phyloP scores from a whole-genome alignment of 23 tunicate genomes.

The Ascidia mentula region DNA sequence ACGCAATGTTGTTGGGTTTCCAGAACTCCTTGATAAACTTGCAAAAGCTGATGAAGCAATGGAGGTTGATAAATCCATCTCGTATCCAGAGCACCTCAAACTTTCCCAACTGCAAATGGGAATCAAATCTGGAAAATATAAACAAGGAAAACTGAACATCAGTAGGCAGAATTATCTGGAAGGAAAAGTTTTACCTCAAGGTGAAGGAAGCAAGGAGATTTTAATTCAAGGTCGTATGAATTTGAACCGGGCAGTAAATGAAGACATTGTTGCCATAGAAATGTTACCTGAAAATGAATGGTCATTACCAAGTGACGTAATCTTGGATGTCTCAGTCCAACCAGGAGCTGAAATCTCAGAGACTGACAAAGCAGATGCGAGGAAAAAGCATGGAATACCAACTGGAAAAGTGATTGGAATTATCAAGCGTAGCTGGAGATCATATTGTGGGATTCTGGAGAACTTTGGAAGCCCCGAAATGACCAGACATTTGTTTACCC shows the following conservation, averaged over 20 bases:
- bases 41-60: slow-evolving; percentile 72
- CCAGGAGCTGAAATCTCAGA: slow-evolving; percentile 93
- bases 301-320: slow-evolving; percentile 86
- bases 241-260: slow-evolving; percentile 92
- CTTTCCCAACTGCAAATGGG: slow-evolving; percentile 64
- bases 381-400: slow-evolving; percentile 43
- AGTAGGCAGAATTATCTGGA: slow-evolving; percentile 90
- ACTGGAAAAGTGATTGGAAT: slow-evolving; percentile 96
- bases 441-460: slow-evolving; percentile 97
- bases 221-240: slow-evolving; percentile 91
- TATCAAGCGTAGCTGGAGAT: slow-evolving; percentile 96
- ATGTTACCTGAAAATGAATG: slow-evolving; percentile 67
- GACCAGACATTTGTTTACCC: slow-evolving; percentile 88
- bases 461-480: slow-evolving; percentile 65
- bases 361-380: slow-evolving; percentile 11
- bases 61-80: slow-evolving; percentile 74
- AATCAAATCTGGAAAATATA: slow-evolving; percentile 56
- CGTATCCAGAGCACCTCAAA: slow-evolving; percentile 77
- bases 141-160: slow-evolving; percentile 86
- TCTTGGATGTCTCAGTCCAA: slow-evolving; percentile 94
- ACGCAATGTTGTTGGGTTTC: slow-evolving; percentile 63
- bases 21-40: slow-evolving; percentile 83
- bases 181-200: slow-evolving; percentile 51
- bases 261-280: slow-evolving; percentile 93
- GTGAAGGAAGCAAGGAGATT: slow-evolving; percentile 63